Evolutionary conservation across 2,113 vertebrate species (phyloP), one percentile per base, ranked within the genome.

Genomic region (Thunnus thynnus): DNA sequence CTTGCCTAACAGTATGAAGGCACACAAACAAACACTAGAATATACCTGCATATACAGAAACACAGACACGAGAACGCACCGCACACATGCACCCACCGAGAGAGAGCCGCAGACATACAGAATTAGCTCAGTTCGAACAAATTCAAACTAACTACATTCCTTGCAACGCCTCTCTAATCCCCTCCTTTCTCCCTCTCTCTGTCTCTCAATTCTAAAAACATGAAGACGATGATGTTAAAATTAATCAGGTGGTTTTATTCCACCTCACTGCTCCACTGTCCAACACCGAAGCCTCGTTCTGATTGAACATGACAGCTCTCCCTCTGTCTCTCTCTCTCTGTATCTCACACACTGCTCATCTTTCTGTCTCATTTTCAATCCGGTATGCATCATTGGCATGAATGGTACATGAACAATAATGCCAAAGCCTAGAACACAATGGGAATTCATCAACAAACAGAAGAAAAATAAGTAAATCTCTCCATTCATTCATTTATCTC

Each of bases 161-260:
- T 30, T 61, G 18, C 41, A 54, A 12, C 22, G 4, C 17, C 22
- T 74, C 32, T 44, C 18, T 70, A 30, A 63, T 36, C 50, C 17
- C 9, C 8, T 13, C 16, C 14, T 20, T 30, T 25, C 25, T 32
- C 57, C 44, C 22, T 51, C 5, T 4, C 70, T 65, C 69, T 16
- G 22, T 64, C 68, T 65, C 52, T 64, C 56, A 51, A 27, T 68
- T 79, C 16, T 48, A 20, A 57, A 89, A 82, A 78, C 73, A 76
- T 4, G 25, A 76, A 36, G 64, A 69, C 13, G 2, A 64, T 61
- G 25, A 78, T 73, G 58, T 85, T 73, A 32, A 78, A 84, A 84
- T 79, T 52, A 85, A 88, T 88, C 77, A 82, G 79, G 32, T 66
- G 70, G 30, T 74, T 90, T 91, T 77, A 78, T 88, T 87, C 84